A percentile compares a stretch with the other conserved stretches of the same genome.
Conservation (phyloP, 37 sponge, comb jelly and placozoan species). For the Hexactinellida sp. region DNA sequence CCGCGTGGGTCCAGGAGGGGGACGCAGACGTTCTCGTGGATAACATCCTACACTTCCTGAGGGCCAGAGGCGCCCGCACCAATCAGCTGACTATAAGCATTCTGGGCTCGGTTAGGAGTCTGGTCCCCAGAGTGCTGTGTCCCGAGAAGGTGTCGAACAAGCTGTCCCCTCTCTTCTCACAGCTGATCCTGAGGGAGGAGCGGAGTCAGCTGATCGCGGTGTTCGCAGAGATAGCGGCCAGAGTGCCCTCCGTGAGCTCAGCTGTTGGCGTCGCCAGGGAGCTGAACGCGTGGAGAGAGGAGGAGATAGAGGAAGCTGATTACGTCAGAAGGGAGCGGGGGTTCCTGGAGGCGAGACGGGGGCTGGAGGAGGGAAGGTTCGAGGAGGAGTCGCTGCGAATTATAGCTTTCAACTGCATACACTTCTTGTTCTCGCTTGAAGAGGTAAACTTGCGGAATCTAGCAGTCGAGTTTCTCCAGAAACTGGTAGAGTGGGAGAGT, state of each 20-base stretch:
- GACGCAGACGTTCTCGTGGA: neutral
- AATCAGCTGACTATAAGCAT: neutral
- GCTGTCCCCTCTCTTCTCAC: neutral
- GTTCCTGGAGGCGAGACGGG: conserved; percentile 29
- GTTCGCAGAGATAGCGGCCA: neutral
- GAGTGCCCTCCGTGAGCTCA: neutral
- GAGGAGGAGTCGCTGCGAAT: neutral
- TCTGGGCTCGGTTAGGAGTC: neutral
- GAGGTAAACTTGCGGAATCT: conserved; percentile 61
- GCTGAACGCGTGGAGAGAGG: conserved; percentile 64
- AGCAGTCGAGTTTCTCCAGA: conserved; percentile 35
- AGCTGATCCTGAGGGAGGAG: neutral
- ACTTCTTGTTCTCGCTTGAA: conserved; percentile 28
- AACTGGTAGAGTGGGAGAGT: neutral
- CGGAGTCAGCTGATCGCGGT: neutral
- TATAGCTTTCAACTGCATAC: neutral
- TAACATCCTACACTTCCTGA: neutral
- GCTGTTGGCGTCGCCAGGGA: neutral
- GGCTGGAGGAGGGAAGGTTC: conserved; percentile 1
- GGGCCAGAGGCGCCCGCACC: neutral
- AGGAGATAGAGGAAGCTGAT: conserved; percentile 57
- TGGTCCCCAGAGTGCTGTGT: neutral
- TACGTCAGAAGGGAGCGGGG: conserved; percentile 43
- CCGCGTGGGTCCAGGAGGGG: neutral
- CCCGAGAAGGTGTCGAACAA: neutral